phyloP scores from a whole-genome alignment of 1,140 invertebrate species.

The Listronotus bonariensis region DNA sequence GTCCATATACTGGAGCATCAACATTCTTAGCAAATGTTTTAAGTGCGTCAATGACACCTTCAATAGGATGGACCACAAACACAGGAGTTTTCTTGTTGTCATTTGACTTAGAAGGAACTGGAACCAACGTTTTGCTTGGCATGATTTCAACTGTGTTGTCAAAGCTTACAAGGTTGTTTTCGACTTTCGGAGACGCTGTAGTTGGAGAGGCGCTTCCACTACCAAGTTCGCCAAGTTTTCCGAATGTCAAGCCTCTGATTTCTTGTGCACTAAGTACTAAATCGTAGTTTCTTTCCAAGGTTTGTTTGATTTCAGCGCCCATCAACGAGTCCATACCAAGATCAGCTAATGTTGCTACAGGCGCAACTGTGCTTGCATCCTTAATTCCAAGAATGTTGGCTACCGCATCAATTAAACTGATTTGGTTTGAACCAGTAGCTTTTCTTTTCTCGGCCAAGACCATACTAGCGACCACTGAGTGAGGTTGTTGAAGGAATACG shows the following conservation, averaged over 20 bases:
- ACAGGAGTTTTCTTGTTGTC: slow-evolving; percentile 56
- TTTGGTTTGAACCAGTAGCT: slow-evolving; percentile 55
- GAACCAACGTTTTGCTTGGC: slow-evolving; percentile 67
- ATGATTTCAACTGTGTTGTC: slow-evolving; percentile 61
- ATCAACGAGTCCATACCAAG: slow-evolving; percentile 97
- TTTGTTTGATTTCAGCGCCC: slow-evolving; percentile 98
- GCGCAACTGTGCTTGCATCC: slow-evolving; percentile 75
- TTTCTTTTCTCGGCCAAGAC: slow-evolving; percentile 79
- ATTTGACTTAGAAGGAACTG: slow-evolving; percentile 59
- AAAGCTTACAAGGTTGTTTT: slow-evolving; percentile 58
- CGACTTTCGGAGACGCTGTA: slow-evolving; percentile 39
- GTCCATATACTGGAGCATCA: slow-evolving; percentile 80
- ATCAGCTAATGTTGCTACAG: slow-evolving; percentile 80
- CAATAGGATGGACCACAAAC: slow-evolving; percentile 81
- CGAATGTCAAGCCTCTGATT: slow-evolving; percentile 81
- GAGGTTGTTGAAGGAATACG: slow-evolving; percentile 82
- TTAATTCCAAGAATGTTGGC: slow-evolving; percentile 89
- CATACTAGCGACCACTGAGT: slow-evolving; percentile 84
- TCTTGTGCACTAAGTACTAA: slow-evolving; percentile 86
- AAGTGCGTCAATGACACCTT: slow-evolving; percentile 79
- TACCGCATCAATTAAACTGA: slow-evolving; percentile 72
- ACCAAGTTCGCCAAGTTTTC: slow-evolving; percentile 71
- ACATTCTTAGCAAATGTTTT: slow-evolving; percentile 71
- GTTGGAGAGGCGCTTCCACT: slow-evolving; percentile 51
- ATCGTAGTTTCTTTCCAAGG: slow-evolving; percentile 90